Base-by-base conservation (phyloP, 2,888 invertebrate genomes). In the Spisula solida region DNA sequence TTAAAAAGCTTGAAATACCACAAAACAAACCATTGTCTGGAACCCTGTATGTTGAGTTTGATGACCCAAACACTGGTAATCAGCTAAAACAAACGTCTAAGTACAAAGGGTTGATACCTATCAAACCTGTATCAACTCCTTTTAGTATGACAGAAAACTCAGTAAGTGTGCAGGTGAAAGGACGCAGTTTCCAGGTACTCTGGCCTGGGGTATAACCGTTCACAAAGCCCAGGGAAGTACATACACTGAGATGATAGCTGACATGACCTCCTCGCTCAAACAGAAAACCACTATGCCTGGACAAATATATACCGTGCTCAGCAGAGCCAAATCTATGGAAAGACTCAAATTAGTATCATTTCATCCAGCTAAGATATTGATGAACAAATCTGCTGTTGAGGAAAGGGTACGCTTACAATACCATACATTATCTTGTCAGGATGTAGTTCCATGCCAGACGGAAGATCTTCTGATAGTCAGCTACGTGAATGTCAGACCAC, bases 221-320 rank as follows among this genome's bases (percentile, higher is more conserved):
- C 56, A 56, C 20, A 56, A 56, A 20, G 0, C 56, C 6, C 56
- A 56, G 1, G 56, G 56, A 0, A 18, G 56, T 20, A 56, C 56
- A 56, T 56, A 20, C 20, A 0, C 0, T 14, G 20, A 56, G 1
- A 85, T 90, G 81, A 81, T 89, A 31, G 92, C 75, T 55, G 85
- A 89, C 48, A 82, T 88, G 85, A 82, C 87, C 16, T 51, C 51
- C 25, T 41, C 83, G 14, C 47, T 31, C 1, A 78, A n/a, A 29
- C 70, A 84, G 5, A 88, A 48, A 48, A 81, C 60, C 18, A 86
- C 85, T 14, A 86, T 81, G 84, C 88, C 88, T 20, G 92, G 90
- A 25, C 90, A 89, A 80, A 84, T 85, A 55, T 92, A 90, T 75
- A 89, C 89, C 10, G 81, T 87, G 84, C 56, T 92, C 25, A 89